phyloP scores from a whole-genome alignment of 2,113 vertebrate species.

The Xiphophorus maculatus region DNA sequence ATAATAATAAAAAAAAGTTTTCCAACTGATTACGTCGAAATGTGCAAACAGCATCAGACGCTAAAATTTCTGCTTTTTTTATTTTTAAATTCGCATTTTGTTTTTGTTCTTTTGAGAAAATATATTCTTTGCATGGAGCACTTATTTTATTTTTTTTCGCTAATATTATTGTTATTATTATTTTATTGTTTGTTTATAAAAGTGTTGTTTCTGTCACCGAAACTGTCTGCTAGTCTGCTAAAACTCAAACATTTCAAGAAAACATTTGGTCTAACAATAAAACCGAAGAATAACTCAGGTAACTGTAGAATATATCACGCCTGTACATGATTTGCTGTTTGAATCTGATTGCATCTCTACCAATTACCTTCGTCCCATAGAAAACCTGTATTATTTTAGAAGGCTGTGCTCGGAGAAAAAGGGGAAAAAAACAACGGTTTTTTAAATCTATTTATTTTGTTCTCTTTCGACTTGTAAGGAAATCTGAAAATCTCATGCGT shows the following conservation, averaged over 20 bases:
- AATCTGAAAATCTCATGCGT: constrained; percentile 70
- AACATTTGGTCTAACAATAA: constrained; percentile 69
- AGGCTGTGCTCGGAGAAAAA: constrained; percentile 54
- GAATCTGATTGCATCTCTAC: constrained; percentile 40
- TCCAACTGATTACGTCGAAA: constrained; percentile 70
- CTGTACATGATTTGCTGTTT: constrained; percentile 53
- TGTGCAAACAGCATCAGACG: constrained; percentile 69
- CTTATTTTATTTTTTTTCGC: constrained; percentile 82
- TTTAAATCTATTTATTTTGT: constrained; percentile 75
- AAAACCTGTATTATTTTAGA: constrained; percentile 66
- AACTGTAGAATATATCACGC: constrained; percentile 71
- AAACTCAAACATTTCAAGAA: constrained; percentile 69
- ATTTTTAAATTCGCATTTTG: constrained; percentile 47
- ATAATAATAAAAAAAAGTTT: constrained; percentile 46
- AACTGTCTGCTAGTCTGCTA: constrained; percentile 54
- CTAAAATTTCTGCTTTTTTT: constrained; percentile 61
- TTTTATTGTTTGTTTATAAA: constrained; percentile 47
- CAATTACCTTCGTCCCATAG: constrained; percentile 53
- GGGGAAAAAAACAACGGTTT: constrained; percentile 45
- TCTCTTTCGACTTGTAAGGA: constrained; percentile 61
- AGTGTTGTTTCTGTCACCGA: constrained; percentile 49
- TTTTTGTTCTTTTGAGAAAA: constrained; percentile 50
- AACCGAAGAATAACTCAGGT: constrained; percentile 83
- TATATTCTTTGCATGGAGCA: constrained; percentile 80
- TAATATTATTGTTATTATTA: constrained; percentile 11